Base-by-base conservation (phyloP, 2,113 vertebrate genomes). In the Entosphenus tridentatus region DNA sequence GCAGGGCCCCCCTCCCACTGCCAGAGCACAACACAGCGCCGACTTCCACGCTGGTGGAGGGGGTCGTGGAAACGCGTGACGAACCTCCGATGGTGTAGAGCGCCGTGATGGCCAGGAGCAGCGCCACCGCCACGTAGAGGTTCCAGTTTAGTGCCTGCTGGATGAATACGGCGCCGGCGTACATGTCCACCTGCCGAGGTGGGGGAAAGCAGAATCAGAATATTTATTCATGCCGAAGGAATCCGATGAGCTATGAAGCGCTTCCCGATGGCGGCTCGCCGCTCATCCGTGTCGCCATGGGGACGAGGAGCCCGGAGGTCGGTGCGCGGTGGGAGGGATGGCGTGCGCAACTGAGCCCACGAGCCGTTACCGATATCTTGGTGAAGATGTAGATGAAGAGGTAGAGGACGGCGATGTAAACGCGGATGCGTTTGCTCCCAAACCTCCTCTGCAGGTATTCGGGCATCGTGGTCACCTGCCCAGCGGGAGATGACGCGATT, bases 331-430 rank as follows among this genome's bases (percentile, higher is more conserved):
- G 39, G 39, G 39, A 39, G 39, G 39, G 39, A 39, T 7, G 39
- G 39, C 39, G 39, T 39, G 39, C 39, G 6, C 39, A 39, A 5
- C 6, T 39, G 39, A 39, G 39, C 39, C 39, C 39, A 39, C 39
- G 39, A 57, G 71, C 10, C 77, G 86, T 78, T 78, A 96, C 92
- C 65, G 92, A 97, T 80, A 96, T 98, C 78, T 96, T 97, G 74
- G 93, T 96, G 79, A 97, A 97, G 77, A 96, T 90, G 70, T 98
- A 98, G 78, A 96, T 95, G 62, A 96, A 89, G 76, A 98, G 75
- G 72, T 85, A 95, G 73, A 98, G 80, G 70, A 89, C 70, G 0
- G 89, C 82, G 70, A 98, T 80, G 70, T 82, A 89, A 67, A 93
- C 73, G 74, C 87, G 83, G 2, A 89, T 92, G 72, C 92, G 84